Evolutionary conservation across 1,140 invertebrate genomes (phyloP), one percentile per base, ranked within the genome.

Genomic region (Drosophila neocordata): DNA sequence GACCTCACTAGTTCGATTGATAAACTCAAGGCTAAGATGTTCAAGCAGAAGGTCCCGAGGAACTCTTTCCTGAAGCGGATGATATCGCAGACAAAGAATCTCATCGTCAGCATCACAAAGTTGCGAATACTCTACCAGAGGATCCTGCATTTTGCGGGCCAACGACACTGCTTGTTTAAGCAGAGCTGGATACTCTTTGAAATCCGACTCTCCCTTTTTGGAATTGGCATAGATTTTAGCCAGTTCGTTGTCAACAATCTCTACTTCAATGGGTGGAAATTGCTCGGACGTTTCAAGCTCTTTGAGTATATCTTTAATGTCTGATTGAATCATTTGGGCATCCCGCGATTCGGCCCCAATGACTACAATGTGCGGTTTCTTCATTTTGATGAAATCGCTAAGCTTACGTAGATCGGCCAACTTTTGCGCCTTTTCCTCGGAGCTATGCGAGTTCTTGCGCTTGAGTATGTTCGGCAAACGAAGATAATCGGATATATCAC

Each of bases 81-180:
- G 98, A 90, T 97, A 99, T 69, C 97, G 95, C 1, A 99, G 93
- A 90, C 97, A 99, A 0, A 99, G 91, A 73, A 99, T 97, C 93
- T 99, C 99, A 65, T 99, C 97, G 87, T 99, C 98, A 0, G 95
- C 93, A 13, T 97, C 98, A 92, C 97, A 99, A 0, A 99, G 92
- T 91, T 99, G 98, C 1, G 97, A 97, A 92, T 98, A 99, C 91
- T 99, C 99, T 18, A 99, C 94, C 0, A 99, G 92, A 0, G 99
- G 98, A 93, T 99, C 99, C 92, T 99, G 98, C 72, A 99, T 93
- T 55, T 97, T 94, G 58, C 99, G 93, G 0, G 96, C 98, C 52
- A 99, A 91, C 1, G 98, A 99, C 55, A 99, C 95, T 1, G 98
- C 97, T 92, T 99, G 96, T 4, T 97, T 93, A 0, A 99, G 89